Percentiles rank a stretch among this genome's conserved stretches.
These are phyloP conservation scores for Corythornis cristatus DNA, from an alignment of 2,113 vertebrate species.

Conservation along the genomic window DNA sequence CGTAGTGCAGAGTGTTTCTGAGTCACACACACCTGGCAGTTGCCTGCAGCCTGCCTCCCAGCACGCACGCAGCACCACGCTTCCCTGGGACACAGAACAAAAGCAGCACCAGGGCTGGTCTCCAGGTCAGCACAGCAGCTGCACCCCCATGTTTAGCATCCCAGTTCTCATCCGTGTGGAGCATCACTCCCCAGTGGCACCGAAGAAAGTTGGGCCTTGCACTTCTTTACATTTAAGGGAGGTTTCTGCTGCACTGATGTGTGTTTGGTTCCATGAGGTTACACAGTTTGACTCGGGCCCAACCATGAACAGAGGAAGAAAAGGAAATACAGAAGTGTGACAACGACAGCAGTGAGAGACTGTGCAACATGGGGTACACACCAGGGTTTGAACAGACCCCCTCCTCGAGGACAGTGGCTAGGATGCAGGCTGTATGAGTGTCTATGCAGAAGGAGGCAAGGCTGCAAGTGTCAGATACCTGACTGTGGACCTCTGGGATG, in stretches of 20 bases:
- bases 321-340: background rate
- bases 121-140: background rate
- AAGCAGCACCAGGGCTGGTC: background rate
- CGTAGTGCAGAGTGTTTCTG: conserved; percentile 29
- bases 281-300: background rate
- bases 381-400: too few relatives aligned
- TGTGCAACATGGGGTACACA: too few relatives aligned
- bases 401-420: too few relatives aligned
- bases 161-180: rapidly evolving
- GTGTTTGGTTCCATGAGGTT: rapidly evolving
- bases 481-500: too few relatives aligned
- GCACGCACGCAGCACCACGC: background rate
- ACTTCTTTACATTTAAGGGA: background rate
- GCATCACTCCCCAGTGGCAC: background rate
- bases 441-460: too few relatives aligned
- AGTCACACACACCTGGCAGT: conserved; percentile 74
- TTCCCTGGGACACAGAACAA: background rate
- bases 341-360: background rate
- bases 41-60: background rate
- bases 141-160: background rate
- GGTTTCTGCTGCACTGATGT: background rate
- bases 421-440: too few relatives aligned
- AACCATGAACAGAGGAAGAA: background rate
- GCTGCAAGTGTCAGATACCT: too few relatives aligned
- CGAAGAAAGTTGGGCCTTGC: background rate